These are phyloP conservation scores for Ormyrus nitidulus DNA, from an alignment of 2,888 invertebrate genomes.

Conservation along the genomic window DNA sequence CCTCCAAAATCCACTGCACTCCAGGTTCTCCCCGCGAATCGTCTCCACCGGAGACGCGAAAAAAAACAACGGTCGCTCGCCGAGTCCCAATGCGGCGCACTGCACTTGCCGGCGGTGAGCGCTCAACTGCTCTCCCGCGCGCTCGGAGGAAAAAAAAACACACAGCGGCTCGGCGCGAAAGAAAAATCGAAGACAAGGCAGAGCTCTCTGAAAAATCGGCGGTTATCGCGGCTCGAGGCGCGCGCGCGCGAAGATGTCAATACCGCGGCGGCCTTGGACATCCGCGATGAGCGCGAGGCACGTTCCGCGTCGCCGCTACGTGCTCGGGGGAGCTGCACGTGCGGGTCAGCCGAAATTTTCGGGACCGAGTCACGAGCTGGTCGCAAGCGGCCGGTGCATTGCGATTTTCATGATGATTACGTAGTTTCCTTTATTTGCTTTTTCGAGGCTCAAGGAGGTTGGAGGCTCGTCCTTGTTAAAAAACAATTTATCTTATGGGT, in stretches of 20 bases:
- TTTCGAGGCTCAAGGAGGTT: too few species aligned
- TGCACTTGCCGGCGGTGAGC: background rate
- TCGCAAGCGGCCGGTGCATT: constrained; percentile 21
- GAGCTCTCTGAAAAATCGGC: background rate
- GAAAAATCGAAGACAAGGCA: too few species aligned
- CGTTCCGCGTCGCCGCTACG: constrained; percentile 66
- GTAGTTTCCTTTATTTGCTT: too few species aligned
- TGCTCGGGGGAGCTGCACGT: constrained; percentile 58
- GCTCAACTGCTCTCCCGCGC: background rate
- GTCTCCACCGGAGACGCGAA: too few species aligned
- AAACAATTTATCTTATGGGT: too few species aligned
- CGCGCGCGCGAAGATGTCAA: constrained; percentile 65
- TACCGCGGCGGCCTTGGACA: constrained; percentile 68
- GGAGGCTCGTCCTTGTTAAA: too few species aligned
- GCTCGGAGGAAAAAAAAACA: background rate
- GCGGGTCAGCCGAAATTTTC: constrained; percentile 16
- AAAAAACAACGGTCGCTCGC: too few species aligned
- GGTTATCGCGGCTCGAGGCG: constrained; percentile 17
- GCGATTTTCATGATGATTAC: background rate
- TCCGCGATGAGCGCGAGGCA: constrained; percentile 62
- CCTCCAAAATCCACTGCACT: too few species aligned
- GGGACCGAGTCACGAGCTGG: constrained; percentile 42
- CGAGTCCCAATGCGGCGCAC: background rate
- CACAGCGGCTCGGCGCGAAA: background rate
- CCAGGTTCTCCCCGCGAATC: too few species aligned